phyloP scores from a whole-genome alignment of 2,113 vertebrate genomes.

The Mola mola region DNA sequence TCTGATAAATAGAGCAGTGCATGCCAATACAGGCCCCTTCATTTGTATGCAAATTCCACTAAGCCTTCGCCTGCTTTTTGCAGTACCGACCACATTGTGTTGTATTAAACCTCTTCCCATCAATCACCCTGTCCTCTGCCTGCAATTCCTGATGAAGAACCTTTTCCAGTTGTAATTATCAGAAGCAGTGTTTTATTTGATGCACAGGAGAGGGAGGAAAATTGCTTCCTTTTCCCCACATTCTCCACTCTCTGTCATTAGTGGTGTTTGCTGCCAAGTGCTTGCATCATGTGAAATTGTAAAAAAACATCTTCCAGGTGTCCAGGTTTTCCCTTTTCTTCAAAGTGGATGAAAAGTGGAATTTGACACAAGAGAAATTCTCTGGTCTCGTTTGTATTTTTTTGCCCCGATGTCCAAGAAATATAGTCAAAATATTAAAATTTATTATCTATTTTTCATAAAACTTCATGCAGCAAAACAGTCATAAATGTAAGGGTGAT shows the following conservation, averaged over 20 bases:
- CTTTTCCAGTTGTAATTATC: conserved; percentile 54
- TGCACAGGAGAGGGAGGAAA: conserved; percentile 12
- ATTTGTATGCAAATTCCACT: conserved; percentile 70
- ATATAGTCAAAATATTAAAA: too few relatives aligned
- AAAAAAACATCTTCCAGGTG: conserved; percentile 54
- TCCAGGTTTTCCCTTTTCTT: conserved; percentile 35
- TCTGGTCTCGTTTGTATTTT: too few relatives aligned
- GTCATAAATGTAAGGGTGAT: too few relatives aligned
- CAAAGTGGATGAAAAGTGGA: conserved; percentile 29
- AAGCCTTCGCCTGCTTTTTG: conserved; percentile 37
- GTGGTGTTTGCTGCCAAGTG: conserved; percentile 50
- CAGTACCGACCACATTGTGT: conserved; percentile 35
- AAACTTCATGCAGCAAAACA: too few relatives aligned
- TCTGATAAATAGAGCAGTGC: conserved; percentile 66
- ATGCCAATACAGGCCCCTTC: conserved; percentile 65
- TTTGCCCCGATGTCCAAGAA: too few relatives aligned
- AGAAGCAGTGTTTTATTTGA: conserved; percentile 57
- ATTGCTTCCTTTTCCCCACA: conserved; percentile 47
- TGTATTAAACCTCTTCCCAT: conserved; percentile 13
- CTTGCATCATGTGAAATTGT: conserved; percentile 26
- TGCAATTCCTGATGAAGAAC: conserved; percentile 39
- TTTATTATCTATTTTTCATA: too few relatives aligned
- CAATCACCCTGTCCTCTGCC: conserved; percentile 34
- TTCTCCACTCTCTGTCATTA: conserved; percentile 64
- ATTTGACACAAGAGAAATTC: neutral